Base-by-base conservation (phyloP, 2,113 vertebrate genomes). In the Labrus mixtus region DNA sequence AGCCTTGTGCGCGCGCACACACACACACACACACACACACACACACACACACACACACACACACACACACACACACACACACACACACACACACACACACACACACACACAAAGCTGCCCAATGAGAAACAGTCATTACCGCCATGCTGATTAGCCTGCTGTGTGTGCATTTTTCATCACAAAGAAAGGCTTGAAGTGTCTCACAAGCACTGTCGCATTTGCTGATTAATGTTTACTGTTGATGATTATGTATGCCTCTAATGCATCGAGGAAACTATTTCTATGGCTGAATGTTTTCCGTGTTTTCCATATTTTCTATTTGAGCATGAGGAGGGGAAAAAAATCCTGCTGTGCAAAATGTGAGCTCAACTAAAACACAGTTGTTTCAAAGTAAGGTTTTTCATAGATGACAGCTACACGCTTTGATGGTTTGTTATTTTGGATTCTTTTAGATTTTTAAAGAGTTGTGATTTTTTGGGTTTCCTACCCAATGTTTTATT, bases 71-170 rank as follows among this genome's bases (percentile, higher is more conserved):
- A 8, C 50, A 55, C 33, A 0, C n/a, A 60, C 41, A 65, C 22
- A 37, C 77, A 60, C 43, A 33, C 57, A 8, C 50, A 55, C 33
- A 0, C n/a, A n/a, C n/a, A n/a, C n/a, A 60, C 41, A 65, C 22
- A 37, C 77, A 60, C 43, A 33, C 57, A 8, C 50, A 55, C 33
- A 0, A 62, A 85, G 51, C 68, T 56, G 36, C 62, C 69, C 50
- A 81, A 65, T 64, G 68, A 88, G 68, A 81, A 81, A 79, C 71
- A 81, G 65, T 80, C 66, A 85, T 84, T 81, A 76, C 81, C 43
- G 48, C 36, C 78, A 59, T 51, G 76, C 84, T 81, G 86, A 71
- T 81, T 68, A 66, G 57, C 78, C 37, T 48, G 36, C 73, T 78
- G 78, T 37, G 67, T 61, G 73, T 73, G 78, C 71, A 37, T 85